Evolutionary conservation across 2,888 invertebrate genomes (phyloP), one percentile per base, ranked within the genome.

Genomic region (Pterostichus madidus): DNA sequence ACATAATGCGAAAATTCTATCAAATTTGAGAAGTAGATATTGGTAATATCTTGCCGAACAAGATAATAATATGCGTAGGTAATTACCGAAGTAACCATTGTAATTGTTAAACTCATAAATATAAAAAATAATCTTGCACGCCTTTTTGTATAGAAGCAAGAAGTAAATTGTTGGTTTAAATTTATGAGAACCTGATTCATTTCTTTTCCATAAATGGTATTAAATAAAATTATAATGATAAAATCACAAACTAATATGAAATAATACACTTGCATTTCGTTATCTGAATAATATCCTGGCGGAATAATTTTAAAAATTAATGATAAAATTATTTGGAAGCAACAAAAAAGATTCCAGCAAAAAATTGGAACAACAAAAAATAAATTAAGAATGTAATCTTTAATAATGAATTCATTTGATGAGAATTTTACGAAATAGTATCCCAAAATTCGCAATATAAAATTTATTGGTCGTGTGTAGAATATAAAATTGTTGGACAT

Each of bases 101-200:
- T 10, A 5, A 24, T 5, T n/a, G 5, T 24, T n/a, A 61, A 5
- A 24, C 10, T 8, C 11, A 2, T 31, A 5, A 32, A 31, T 24
- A 24, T 31, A 32, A 31, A n/a, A 31, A 32, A n/a, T 32, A 32
- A 2, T 32, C n/a, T 32, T 24, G n/a, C 31, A 10, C 61, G 6
- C 5, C 10, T 61, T 1, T 8, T 32, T 32, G 17, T 61, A 6
- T 24, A 32, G 31, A 8, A 61, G 31, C 11, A 31, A 8, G 31
- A 11, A 24, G 61, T 61, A 10, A 61, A 61, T 11, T 10, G n/a
- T 31, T 32, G 8, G n/a, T 61, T 61, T 6, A 61, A 61, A 61
- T 11, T 61, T 5, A 15, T 17, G 15, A 56, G 2, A 56, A 15
- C 6, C 13, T 56, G 7, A 6, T 8, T 13, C 53, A 56, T 56